Base-by-base conservation (phyloP, 2,888 invertebrate species). In the Leptinotarsa juncta region DNA sequence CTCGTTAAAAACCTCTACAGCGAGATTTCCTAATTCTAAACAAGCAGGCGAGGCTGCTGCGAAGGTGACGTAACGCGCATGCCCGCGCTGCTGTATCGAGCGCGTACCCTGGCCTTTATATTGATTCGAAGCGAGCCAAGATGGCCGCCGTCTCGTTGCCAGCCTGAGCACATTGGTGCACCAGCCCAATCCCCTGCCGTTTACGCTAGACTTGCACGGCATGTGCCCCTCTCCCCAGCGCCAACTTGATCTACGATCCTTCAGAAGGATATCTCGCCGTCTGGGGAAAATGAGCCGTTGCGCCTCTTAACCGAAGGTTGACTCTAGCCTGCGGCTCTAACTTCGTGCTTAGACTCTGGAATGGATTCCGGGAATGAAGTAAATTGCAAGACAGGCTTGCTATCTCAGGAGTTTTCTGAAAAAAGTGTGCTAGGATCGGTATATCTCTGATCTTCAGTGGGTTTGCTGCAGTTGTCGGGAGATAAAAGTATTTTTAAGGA, bases 281-380 rank as follows among this genome's bases (percentile, higher is more conserved):
- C 77, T 73, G 68, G 75, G 81, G 72, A 82, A 76, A 78, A 53
- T 74, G 71, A 69, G 32, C 82, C 76, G 75, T 81, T 78, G 66
- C 23, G 3, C 32, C 3, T 14, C 1, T 7, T 23, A 42, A 15
- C 57, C 49, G 75, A 80, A 75, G 67, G 81, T 18, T 69, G 49
- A 71, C 23, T 73, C 67, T 79, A 75, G 72, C 53, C 20, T 74
- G 73, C 26, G 57, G 62, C 73, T 55, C 72, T 82, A 82, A 82
- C 82, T 87, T 86, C 86, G 86, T 87, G 87, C 85, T 82, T 83
- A 83, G 84, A 83, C 85, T 83, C 83, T 83, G 85, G 84, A 86
- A 87, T 87, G 87, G 86, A 86, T 87, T 87, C 87, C 83, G 83
- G 86, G 86, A 87, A 87, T 85, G 86, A 87, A 87, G 87, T 87